Percentiles rank a stretch among this genome's conserved stretches.
These are phyloP conservation scores for Athetis lepigone DNA, from an alignment of 2,888 invertebrate genomes.

Conservation along the genomic window DNA sequence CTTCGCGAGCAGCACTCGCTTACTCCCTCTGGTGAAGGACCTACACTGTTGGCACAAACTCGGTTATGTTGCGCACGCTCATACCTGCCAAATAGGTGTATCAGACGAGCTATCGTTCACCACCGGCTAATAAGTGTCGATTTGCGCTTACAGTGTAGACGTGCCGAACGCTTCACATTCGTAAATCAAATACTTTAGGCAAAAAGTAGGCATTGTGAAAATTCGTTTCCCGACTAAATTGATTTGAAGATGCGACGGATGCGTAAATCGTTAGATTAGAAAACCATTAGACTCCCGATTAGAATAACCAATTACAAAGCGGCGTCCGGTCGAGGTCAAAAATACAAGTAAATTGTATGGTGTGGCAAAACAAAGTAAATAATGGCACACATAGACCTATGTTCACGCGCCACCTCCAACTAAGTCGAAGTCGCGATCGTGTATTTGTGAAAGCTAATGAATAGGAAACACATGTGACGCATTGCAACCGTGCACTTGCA, in stretches of 20 bases:
- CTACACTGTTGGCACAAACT: slow-evolving; percentile 81
- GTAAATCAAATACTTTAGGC: slow-evolving; percentile 62
- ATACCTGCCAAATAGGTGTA: slow-evolving; percentile 45
- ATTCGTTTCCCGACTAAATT: slow-evolving; percentile 53
- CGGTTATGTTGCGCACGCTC: slow-evolving; percentile 46
- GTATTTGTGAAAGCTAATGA: slow-evolving; percentile 18
- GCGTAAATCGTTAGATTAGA: slow-evolving; percentile 74
- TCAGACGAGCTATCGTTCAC: slow-evolving; percentile 30
- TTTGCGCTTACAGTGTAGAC: slow-evolving; percentile 80
- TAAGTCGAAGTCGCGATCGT: slow-evolving; percentile 27
- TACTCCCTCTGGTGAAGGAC: slow-evolving; percentile 81
- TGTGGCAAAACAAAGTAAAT: slow-evolving; percentile 54
- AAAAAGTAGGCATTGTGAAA: slow-evolving; percentile 55
- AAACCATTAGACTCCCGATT: slow-evolving; percentile 49
- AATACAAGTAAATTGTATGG: slow-evolving; percentile 40
- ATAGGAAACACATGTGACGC: slow-evolving; percentile 47
- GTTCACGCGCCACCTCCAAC: slow-evolving; percentile 30
- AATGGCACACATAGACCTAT: slow-evolving; percentile 42
- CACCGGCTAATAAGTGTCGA: slow-evolving; percentile 40
- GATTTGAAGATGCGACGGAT: slow-evolving; percentile 84
- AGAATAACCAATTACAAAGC: slow-evolving; percentile 70
- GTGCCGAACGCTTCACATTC: slow-evolving; percentile 77
- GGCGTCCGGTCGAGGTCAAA: slow-evolving; percentile 85
- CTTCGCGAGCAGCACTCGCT: slow-evolving; percentile 89
- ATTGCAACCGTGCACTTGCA: slow-evolving; percentile 50